These are phyloP conservation scores for Aegotheles bennettii DNA, from an alignment of 2,113 vertebrate species.

Conservation along the genomic window DNA sequence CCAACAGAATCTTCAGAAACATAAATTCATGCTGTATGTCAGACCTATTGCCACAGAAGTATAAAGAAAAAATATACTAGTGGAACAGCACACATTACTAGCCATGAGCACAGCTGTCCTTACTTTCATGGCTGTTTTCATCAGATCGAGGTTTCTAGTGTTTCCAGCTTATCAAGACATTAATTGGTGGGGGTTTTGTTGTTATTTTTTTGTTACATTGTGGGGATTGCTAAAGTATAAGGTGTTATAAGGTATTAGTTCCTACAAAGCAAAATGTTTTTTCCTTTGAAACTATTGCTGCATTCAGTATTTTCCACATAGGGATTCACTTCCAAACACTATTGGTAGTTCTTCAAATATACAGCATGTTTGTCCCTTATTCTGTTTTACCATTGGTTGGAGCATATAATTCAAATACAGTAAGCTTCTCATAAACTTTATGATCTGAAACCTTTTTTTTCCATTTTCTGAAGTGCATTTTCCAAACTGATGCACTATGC, in stretches of 20 bases:
- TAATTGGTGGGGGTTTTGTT: neutral
- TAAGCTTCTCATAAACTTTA: too few relatives aligned
- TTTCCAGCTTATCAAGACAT: neutral
- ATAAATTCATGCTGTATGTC: neutral
- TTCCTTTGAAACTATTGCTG: neutral
- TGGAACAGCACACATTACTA: neutral
- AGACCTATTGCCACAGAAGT: constrained; percentile 29
- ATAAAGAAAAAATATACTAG: neutral
- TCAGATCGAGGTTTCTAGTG: neutral
- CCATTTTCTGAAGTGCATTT: too few relatives aligned
- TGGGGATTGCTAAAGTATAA: neutral
- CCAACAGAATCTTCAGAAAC: neutral
- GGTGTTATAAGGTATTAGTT: neutral
- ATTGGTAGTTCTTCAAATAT: too few relatives aligned
- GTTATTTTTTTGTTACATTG: neutral
- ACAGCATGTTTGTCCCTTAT: too few relatives aligned
- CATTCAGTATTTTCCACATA: too few relatives aligned
- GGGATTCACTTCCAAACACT: too few relatives aligned
- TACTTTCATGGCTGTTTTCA: neutral
- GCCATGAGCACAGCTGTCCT: neutral
- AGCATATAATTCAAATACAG: too few relatives aligned
- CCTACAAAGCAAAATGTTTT: neutral
- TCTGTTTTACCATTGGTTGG: too few relatives aligned
- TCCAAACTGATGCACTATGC: too few relatives aligned
- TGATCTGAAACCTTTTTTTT: too few relatives aligned